Percentiles rank a stretch among this genome's conserved stretches.
phyloP scores from a whole-genome alignment of 2,888 invertebrate genomes.

The Andrena fulva region DNA sequence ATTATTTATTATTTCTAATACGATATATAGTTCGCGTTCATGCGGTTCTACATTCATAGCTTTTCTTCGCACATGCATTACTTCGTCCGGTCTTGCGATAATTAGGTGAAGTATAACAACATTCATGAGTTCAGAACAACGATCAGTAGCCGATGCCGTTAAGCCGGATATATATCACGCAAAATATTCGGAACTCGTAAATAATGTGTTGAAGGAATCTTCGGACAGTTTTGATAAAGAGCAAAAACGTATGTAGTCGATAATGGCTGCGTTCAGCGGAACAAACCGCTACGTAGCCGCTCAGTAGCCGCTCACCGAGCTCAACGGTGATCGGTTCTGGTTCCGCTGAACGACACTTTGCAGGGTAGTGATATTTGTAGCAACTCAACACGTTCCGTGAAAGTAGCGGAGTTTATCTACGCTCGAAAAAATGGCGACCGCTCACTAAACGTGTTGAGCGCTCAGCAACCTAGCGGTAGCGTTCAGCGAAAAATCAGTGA shows the following conservation, averaged over 20 bases:
- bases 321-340: no score
- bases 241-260: conserved; percentile 74
- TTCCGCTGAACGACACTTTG: no score
- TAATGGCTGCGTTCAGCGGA: background rate
- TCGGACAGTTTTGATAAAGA: conserved; percentile 73
- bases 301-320: no score
- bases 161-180: conserved; percentile 44
- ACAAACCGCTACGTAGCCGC: no score
- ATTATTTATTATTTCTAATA: no score
- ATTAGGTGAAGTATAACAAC: background rate
- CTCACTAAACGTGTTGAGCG: no score
- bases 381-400: no score
- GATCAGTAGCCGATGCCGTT: background rate
- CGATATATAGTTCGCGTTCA: background rate
- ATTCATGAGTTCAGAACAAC: conserved; percentile 47
- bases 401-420: no score
- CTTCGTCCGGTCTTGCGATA: background rate
- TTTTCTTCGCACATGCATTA: background rate
- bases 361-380: no score
- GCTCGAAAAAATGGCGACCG: no score
- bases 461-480: no score
- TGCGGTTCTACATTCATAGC: background rate
- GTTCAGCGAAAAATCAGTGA: no score
- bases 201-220: conserved; percentile 70
- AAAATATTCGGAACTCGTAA: conserved; percentile 63